Evolutionary conservation across 2,888 invertebrate species (phyloP).

Genomic region (Thera obeliscata): DNA sequence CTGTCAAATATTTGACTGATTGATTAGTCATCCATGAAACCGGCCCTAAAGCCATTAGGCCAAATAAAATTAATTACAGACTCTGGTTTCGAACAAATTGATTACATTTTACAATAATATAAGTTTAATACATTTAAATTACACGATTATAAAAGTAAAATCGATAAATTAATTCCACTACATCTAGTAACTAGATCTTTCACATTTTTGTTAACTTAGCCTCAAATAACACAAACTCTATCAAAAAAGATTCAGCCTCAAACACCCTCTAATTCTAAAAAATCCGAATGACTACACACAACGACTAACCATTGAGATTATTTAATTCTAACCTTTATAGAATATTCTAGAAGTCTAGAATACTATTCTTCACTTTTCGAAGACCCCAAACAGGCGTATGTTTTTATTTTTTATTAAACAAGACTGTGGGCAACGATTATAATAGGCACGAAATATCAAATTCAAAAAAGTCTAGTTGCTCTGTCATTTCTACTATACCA

Average conservation of each 20-base stretch:
- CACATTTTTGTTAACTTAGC: slow-evolving; percentile 25
- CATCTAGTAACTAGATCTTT: slow-evolving; percentile 13
- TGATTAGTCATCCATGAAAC: too few species aligned
- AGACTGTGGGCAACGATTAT: too few species aligned
- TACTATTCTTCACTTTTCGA: too few species aligned
- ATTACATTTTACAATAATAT: slow-evolving; percentile 18
- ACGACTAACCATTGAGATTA: slow-evolving; percentile 66
- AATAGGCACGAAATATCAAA: too few species aligned
- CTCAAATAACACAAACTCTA: slow-evolving; percentile 37
- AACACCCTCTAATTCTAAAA: slow-evolving; percentile 44
- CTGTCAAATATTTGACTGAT: too few species aligned
- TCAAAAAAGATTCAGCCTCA: slow-evolving; percentile 39
- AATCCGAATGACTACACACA: slow-evolving; percentile 53
- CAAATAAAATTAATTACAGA: slow-evolving; percentile 20
- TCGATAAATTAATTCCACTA: neutral
- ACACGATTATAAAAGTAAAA: slow-evolving; percentile 10
- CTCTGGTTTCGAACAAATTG: slow-evolving; percentile 26
- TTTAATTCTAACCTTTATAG: slow-evolving; percentile 46
- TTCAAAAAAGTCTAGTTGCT: too few species aligned
- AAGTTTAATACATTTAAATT: slow-evolving; percentile 1
- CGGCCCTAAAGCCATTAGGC: slow-evolving; percentile 3
- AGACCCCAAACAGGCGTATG: too few species aligned
- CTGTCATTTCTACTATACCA: too few species aligned
- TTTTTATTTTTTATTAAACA: too few species aligned
- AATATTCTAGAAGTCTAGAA: too few species aligned